phyloP scores from a whole-genome alignment of 2,888 invertebrate genomes.

The Atherix ibis region DNA sequence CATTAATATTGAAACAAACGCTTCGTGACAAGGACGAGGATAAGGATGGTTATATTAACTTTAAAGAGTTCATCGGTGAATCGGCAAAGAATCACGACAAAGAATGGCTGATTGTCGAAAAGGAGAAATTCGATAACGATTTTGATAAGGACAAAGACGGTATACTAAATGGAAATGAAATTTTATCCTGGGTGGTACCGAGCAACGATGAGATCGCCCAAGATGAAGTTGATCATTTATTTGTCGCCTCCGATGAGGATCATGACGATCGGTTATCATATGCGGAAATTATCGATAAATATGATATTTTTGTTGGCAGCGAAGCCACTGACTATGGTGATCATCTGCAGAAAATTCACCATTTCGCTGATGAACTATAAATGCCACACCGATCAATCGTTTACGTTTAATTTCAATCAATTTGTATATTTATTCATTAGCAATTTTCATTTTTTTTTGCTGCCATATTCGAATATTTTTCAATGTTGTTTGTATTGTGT shows the following conservation, averaged over 20 bases:
- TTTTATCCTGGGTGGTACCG: conserved; percentile 79
- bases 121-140: conserved; percentile 72
- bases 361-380: conserved; percentile 70
- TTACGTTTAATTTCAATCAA: too few relatives aligned
- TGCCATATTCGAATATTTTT: too few relatives aligned
- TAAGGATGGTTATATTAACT: conserved; percentile 67
- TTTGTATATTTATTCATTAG: too few relatives aligned
- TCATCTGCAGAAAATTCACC: conserved; percentile 65
- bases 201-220: conserved; percentile 77
- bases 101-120: conserved; percentile 54
- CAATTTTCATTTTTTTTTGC: not conserved
- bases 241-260: conserved; percentile 73
- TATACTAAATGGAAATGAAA: conserved; percentile 57
- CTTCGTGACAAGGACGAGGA: conserved; percentile 74
- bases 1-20: conserved; percentile 62
- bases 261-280: conserved; percentile 63
- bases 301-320: conserved; percentile 82
- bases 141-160: conserved; percentile 78
- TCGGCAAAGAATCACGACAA: conserved; percentile 49
- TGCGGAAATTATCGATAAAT: conserved; percentile 66
- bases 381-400: too few relatives aligned
- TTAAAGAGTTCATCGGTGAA: conserved; percentile 38
- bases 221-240: conserved; percentile 82
- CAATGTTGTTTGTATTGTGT: conserved; percentile 2
- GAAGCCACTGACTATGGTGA: conserved; percentile 82